These are phyloP conservation scores for Vombatus ursinus DNA, from an alignment of 2,113 vertebrate species.

Conservation along the genomic window DNA sequence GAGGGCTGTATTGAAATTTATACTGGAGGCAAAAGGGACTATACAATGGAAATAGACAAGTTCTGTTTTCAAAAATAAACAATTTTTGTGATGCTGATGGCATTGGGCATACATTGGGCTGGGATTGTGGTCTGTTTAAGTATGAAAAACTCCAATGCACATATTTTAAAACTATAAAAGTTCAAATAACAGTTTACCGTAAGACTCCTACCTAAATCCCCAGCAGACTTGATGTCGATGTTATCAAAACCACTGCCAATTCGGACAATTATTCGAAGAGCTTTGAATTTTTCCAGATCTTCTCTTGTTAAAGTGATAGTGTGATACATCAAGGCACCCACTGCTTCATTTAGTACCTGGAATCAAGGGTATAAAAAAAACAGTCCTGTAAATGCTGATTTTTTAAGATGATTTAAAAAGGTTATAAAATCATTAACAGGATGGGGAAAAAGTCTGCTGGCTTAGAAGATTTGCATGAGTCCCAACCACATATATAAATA, in stretches of 20 bases:
- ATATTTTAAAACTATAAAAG: neutral
- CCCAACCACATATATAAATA: neutral
- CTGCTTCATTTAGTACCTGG: slow-evolving; percentile 98
- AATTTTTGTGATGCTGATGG: slow-evolving; percentile 37
- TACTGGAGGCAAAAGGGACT: slow-evolving; percentile 67
- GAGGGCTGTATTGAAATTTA: slow-evolving; percentile 60
- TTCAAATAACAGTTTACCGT: neutral
- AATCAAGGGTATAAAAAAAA: slow-evolving; percentile 28
- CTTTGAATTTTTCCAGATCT: slow-evolving; percentile 99
- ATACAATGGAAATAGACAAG: slow-evolving; percentile 59
- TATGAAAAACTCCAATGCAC: slow-evolving; percentile 59
- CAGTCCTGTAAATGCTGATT: neutral
- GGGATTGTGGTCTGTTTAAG: slow-evolving; percentile 54
- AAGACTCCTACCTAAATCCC: slow-evolving; percentile 91
- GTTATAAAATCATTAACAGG: neutral
- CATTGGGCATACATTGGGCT: slow-evolving; percentile 56
- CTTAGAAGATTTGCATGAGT: neutral
- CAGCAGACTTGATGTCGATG: slow-evolving; percentile 98
- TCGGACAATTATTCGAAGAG: slow-evolving; percentile 96
- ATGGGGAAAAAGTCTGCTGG: neutral
- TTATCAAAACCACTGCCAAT: slow-evolving; percentile 99
- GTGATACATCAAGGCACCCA: slow-evolving; percentile 99
- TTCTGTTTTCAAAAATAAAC: slow-evolving; percentile 68
- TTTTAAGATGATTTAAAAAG: neutral
- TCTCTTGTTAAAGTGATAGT: slow-evolving; percentile 98